Base-by-base conservation (phyloP, 2,797 vertebrate genomes). In the Microctenopoma lineatum region DNA sequence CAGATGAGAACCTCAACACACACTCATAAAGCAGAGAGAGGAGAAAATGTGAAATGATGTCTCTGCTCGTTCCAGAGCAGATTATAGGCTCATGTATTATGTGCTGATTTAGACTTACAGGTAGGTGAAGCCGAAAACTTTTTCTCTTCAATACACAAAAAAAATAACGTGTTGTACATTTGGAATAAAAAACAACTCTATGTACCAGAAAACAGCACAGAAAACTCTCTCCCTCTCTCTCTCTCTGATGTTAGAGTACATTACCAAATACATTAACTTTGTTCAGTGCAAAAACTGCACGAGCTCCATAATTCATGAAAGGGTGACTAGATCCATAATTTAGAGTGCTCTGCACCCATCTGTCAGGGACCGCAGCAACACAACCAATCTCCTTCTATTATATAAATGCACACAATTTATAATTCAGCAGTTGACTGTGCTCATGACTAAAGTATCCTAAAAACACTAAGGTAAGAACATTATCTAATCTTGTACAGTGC, bases 311-410 rank as follows among this genome's bases (percentile, higher is more conserved):
- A 67, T 77, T 77, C 16, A 69, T 56, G 39, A 62, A 52, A 66
- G 59, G 46, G 70, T 46, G 44, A 54, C 18, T 47, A 16, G 39
- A 76, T 83, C 55, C 41, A 83, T 85, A 67, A 83, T 87, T 87
- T 66, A 79, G 32, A 67, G 16, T 1, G 0, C n/a, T 63, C 52
- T 52, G 48, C 55, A 14, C 41, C 34, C 0, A 8, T 62, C 55
- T 67, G 42, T 46, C 54, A 46, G 3, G 62, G 26, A 63, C 45
- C 65, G 42, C 59, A 59, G 21, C 59, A 68, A 46, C 59, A 79
- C 51, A 81, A 71, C 41, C 59, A 50, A 32, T 65, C 48, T 72
- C 52, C 42, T 55, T 59, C 21, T 70, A 41, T 66, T 42, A 71
- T 39, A 59, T 64, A 45, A 5, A 6, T 56, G 51, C 0, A 51